Evolutionary conservation across 2,888 invertebrate genomes (phyloP).

Genomic region (Bombyx huttoni): DNA sequence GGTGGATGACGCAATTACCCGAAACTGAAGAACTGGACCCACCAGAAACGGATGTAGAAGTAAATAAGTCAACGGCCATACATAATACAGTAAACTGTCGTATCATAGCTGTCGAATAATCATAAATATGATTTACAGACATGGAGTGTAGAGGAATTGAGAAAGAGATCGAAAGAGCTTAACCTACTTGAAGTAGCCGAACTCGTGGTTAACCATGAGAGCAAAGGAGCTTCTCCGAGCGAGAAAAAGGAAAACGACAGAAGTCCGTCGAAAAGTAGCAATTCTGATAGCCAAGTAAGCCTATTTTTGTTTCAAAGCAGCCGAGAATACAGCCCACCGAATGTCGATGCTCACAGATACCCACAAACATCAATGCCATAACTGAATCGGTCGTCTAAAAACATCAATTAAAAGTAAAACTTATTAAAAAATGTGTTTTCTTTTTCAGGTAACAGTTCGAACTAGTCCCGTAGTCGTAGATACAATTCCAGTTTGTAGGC

Average conservation of each 20-base stretch:
- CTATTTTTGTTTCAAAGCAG: background rate
- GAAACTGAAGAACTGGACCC: slow-evolving; percentile 71
- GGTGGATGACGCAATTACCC: slow-evolving; percentile 86
- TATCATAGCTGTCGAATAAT: background rate
- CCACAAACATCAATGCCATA: no score
- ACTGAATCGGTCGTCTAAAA: no score
- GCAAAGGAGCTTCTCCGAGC: slow-evolving; percentile 34
- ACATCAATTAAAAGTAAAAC: background rate
- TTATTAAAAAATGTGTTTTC: slow-evolving; percentile 4
- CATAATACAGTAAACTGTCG: background rate
- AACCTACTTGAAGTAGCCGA: slow-evolving; percentile 71
- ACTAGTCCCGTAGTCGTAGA: slow-evolving; percentile 82
- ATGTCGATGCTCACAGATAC: no score
- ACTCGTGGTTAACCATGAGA: slow-evolving; percentile 38
- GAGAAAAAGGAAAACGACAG: slow-evolving; percentile 74
- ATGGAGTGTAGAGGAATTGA: slow-evolving; percentile 82
- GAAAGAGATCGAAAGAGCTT: slow-evolving; percentile 79
- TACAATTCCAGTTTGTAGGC: slow-evolving; percentile 80
- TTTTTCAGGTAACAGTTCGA: slow-evolving; percentile 79
- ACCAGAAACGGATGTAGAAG: slow-evolving; percentile 72
- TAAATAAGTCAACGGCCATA: slow-evolving; percentile 10
- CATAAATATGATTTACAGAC: slow-evolving; percentile 27
- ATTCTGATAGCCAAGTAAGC: slow-evolving; percentile 83
- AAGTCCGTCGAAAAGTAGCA: slow-evolving; percentile 82
- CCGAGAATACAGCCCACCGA: no score